Evolutionary conservation across 2,797 vertebrate species (phyloP), one percentile per base, ranked within the genome.

Genomic region (Acipenser transmontanus): DNA sequence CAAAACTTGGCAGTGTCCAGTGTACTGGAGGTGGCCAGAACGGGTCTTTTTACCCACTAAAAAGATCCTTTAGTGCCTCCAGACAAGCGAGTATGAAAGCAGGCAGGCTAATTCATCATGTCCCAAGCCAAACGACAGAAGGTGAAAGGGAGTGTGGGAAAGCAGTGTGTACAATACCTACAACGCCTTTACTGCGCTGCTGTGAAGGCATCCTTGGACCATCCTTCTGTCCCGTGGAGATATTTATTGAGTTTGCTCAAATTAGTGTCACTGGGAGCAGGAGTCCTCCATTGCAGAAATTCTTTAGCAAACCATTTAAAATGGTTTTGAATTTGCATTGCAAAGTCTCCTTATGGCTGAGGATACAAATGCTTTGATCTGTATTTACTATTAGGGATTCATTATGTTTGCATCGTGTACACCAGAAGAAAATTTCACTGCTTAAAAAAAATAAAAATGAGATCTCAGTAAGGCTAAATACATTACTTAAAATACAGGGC

Each of bases 131-230:
- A 72, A 78, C 76, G 83, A 84, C 76, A 84, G 83, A 84, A 88
- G 83, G 84, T 84, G 82, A 87, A 83, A 82, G 74, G 81, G 84
- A 85, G 84, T 88, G 86, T 87, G 86, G 86, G 85, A 89, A 87
- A 86, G 80, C 79, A 77, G 80, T 74, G 63, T 77, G 72, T 76
- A 87, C 85, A 86, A 88, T 84, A 80, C 75, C 4, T 4, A 7
- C 10, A 1, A 48, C 64, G n/a, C 59, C 14, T 12, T 66, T 34
- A 34, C 11, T 47, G 50, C 50, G 50, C 20, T n/a, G 52, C 12
- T 59, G 20, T 51, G 7, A n/a, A 51, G 60, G 56, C 47, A 67
- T 66, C 69, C 49, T 17, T 6, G 11, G 65, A 49, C 10, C 7
- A 14, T 51, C 14, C 49, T 17, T 57, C 54, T 57, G 54, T 57